Percentiles rank a stretch among this genome's conserved stretches.
These are phyloP conservation scores for Dendrolimus punctatus DNA, from an alignment of 1,140 invertebrate genomes.

Conservation along the genomic window DNA sequence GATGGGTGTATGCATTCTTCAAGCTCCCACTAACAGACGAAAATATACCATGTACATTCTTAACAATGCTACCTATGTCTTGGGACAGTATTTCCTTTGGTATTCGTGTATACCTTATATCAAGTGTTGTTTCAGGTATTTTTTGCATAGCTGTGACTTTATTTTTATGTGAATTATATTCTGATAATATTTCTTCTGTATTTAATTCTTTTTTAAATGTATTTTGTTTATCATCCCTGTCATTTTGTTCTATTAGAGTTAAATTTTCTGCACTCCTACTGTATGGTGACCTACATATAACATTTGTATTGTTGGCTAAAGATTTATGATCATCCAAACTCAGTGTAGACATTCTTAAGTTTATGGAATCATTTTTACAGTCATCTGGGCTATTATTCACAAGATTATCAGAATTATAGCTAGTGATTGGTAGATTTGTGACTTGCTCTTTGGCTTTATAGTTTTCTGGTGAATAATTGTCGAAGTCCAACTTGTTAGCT, in stretches of 20 bases:
- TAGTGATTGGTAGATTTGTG: slow-evolving; percentile 7
- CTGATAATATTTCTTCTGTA: slow-evolving; percentile 45
- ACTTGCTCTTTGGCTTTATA: slow-evolving; percentile 12
- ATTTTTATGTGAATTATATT: slow-evolving; percentile 45
- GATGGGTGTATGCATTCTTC: slow-evolving; percentile 51
- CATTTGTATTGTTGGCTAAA: slow-evolving; percentile 11
- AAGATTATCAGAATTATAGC: background rate
- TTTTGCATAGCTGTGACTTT: slow-evolving; percentile 47
- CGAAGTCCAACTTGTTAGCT: background rate
- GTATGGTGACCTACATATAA: slow-evolving; percentile 24
- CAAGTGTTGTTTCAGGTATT: slow-evolving; percentile 32
- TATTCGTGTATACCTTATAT: slow-evolving; percentile 34
- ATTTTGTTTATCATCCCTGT: slow-evolving; percentile 11
- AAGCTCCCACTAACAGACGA: slow-evolving; percentile 57
- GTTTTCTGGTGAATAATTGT: slow-evolving; percentile 1
- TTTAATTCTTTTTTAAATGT: slow-evolving; percentile 38
- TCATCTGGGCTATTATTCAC: slow-evolving; percentile 1
- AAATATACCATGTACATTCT: slow-evolving; percentile 63
- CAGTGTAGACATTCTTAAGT: slow-evolving; percentile 33
- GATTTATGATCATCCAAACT: slow-evolving; percentile 41
- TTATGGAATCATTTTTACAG: slow-evolving; percentile 4
- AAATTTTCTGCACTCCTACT: slow-evolving; percentile 57
- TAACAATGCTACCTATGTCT: slow-evolving; percentile 57
- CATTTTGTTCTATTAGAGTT: slow-evolving; percentile 19
- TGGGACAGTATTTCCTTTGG: slow-evolving; percentile 55